These are phyloP conservation scores for Ciconia stormi DNA, from an alignment of 2,113 vertebrate species.

Conservation along the genomic window DNA sequence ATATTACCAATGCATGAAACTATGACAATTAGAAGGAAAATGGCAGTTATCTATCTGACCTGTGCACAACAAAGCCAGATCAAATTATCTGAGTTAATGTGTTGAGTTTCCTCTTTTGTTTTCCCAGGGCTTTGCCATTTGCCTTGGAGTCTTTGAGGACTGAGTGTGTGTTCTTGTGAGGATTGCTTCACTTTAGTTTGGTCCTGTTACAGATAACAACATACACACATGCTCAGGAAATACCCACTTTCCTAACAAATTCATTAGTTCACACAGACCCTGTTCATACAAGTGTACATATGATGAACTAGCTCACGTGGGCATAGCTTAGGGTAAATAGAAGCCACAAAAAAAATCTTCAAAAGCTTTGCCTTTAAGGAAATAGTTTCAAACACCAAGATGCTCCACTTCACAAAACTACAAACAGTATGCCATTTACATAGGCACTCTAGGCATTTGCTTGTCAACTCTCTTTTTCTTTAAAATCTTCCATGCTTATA, in stretches of 20 bases:
- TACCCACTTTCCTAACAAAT: not conserved
- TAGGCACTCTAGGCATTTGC: slow-evolving; percentile 61
- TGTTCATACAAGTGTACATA: not conserved
- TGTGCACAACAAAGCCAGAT: not conserved
- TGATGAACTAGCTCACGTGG: not conserved
- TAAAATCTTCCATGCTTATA: slow-evolving; percentile 18
- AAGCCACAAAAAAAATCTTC: slow-evolving; percentile 27
- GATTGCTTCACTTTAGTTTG: not conserved
- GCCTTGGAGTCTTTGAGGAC: not conserved
- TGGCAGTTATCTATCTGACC: not conserved
- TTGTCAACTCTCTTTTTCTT: slow-evolving; percentile 66
- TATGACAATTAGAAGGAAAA: not conserved
- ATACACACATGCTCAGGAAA: not conserved
- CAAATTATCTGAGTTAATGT: not conserved
- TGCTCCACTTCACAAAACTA: slow-evolving; percentile 66
- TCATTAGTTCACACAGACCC: not conserved
- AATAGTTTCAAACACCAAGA: slow-evolving; percentile 56
- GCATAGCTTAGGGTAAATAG: slow-evolving; percentile 13
- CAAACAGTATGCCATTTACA: slow-evolving; percentile 61
- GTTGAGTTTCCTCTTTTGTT: not conserved
- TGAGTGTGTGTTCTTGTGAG: not conserved
- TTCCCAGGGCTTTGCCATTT: not conserved
- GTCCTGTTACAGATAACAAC: not conserved
- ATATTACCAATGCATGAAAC: not conserved
- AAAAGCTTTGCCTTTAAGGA: slow-evolving; percentile 59